Conservation (phyloP, 1,140 invertebrate genomes). For the Steinernema khuongi region DNA sequence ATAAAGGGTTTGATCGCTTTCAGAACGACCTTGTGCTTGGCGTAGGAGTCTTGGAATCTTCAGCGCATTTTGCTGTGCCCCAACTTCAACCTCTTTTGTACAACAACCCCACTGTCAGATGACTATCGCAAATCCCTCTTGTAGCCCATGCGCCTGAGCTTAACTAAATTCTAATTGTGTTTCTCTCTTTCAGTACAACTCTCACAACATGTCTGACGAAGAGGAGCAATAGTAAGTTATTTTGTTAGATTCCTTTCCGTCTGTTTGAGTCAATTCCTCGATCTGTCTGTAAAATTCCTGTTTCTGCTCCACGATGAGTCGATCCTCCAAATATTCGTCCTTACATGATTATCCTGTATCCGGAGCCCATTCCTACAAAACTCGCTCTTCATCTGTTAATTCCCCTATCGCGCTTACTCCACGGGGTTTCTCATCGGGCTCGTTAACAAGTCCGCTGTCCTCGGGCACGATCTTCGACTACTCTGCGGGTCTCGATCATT, state of each 20-base stretch:
- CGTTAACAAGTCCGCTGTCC: not conserved
- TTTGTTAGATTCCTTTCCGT: not conserved
- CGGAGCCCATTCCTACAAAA: not conserved
- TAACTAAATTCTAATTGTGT: not conserved
- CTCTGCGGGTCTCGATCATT: not conserved
- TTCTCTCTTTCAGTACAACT: slow-evolving; percentile 3
- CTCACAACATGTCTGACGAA: slow-evolving; percentile 19
- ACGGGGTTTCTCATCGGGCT: not conserved
- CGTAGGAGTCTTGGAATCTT: slow-evolving; percentile 10
- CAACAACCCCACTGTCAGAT: no score
- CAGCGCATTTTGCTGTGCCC: not conserved
- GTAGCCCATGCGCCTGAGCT: not conserved
- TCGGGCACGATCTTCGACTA: not conserved
- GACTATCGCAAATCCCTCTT: slow-evolving; percentile 3
- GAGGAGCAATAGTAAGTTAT: slow-evolving; percentile 24
- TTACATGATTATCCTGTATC: slow-evolving; percentile 5
- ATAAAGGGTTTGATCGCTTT: not conserved
- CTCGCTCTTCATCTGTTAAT: not conserved
- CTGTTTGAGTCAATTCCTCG: not conserved
- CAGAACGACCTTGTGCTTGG: not conserved
- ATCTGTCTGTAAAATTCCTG: not conserved
- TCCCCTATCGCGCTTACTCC: not conserved
- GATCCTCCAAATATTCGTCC: slow-evolving; percentile 7
- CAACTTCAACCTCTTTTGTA: not conserved
- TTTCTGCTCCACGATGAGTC: not conserved